phyloP scores from a whole-genome alignment of 2,888 invertebrate species.

The Parthenolecanium corni region DNA sequence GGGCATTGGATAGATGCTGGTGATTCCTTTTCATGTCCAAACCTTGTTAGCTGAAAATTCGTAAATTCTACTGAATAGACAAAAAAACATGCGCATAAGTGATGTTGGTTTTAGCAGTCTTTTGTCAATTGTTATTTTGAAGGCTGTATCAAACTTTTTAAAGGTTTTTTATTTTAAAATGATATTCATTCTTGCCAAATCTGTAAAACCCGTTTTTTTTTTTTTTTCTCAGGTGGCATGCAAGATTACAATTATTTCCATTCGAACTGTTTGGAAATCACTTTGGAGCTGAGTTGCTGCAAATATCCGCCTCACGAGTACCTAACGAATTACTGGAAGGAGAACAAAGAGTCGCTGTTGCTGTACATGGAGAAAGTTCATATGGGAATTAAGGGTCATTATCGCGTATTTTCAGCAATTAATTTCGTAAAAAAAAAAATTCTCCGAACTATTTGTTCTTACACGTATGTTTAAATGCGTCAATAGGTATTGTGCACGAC shows the following conservation, averaged over 20 bases:
- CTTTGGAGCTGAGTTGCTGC: conserved; percentile 90
- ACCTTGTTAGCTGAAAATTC: too few species aligned
- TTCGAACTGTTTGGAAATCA: conserved; percentile 93
- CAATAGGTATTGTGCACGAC: conserved; percentile 53
- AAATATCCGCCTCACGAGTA: conserved; percentile 69
- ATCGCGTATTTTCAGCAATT: not conserved
- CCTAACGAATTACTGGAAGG: conserved; percentile 67
- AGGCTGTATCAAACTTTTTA: too few species aligned
- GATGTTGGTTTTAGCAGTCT: too few species aligned
- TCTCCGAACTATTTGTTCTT: not conserved
- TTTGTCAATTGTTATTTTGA: too few species aligned
- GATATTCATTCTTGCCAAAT: too few species aligned
- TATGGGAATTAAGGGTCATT: conserved; percentile 51
- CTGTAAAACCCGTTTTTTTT: too few species aligned
- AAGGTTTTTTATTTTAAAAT: too few species aligned
- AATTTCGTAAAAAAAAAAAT: not conserved
- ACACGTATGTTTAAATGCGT: conserved; percentile 34
- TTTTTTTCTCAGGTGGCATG: conserved; percentile 97
- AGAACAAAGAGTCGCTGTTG: conserved; percentile 75
- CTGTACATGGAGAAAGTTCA: conserved; percentile 72
- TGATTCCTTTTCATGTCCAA: too few species aligned
- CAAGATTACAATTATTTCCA: conserved; percentile 94
- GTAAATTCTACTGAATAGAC: too few species aligned
- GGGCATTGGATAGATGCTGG: too few species aligned
- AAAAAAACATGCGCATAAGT: too few species aligned